phyloP scores from a whole-genome alignment of 1,140 invertebrate species.

The Musca vetustissima region DNA sequence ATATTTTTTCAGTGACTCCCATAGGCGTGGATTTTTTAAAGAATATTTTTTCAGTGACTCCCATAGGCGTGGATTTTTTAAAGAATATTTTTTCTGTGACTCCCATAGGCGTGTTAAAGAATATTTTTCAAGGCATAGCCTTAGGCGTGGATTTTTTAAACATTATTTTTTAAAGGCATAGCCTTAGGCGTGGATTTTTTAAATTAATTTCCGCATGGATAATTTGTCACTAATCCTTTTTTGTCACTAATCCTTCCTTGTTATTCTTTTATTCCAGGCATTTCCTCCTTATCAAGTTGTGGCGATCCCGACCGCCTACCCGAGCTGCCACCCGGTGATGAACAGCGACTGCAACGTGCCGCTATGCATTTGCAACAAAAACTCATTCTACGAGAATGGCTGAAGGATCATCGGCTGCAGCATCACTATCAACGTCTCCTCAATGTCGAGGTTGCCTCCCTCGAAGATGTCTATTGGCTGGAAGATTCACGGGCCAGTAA shows the following conservation, averaged over 20 bases:
- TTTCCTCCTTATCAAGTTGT: conserved; percentile 77
- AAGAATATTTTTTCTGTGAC: too few relatives aligned
- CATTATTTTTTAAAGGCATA: too few relatives aligned
- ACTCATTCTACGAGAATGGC: conserved; percentile 78
- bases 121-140: too few relatives aligned
- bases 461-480: conserved; percentile 87
- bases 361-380: conserved; percentile 76
- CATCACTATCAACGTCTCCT: conserved; percentile 76
- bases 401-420: conserved; percentile 71
- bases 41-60: too few relatives aligned
- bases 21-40: too few relatives aligned
- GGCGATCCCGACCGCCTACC: conserved; percentile 69
- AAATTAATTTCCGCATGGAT: too few relatives aligned
- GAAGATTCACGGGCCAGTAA: conserved; percentile 75
- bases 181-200: too few relatives aligned
- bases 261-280: conserved; percentile 61
- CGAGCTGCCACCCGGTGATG: conserved; percentile 76
- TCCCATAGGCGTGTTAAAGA: too few relatives aligned
- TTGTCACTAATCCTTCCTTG: background rate
- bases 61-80: too few relatives aligned
- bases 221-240: background rate
- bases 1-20: too few relatives aligned
- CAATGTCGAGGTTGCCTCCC: conserved; percentile 75
- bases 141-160: too few relatives aligned
- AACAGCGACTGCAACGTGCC: conserved; percentile 74